These are phyloP conservation scores for Neuroterus valhalla DNA, from an alignment of 1,140 invertebrate genomes.

Conservation along the genomic window DNA sequence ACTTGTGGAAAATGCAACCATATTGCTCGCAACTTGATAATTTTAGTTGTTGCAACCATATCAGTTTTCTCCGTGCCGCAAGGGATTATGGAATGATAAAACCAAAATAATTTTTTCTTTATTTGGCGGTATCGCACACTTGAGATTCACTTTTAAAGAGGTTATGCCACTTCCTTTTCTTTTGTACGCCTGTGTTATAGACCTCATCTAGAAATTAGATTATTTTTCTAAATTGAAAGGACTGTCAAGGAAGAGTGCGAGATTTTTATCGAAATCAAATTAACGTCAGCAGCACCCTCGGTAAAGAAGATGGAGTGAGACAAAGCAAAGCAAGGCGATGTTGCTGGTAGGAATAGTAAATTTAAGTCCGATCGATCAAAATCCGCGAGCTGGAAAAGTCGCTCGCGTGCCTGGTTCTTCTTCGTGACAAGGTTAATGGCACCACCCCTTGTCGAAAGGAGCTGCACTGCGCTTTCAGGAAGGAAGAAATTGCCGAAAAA, in stretches of 20 bases:
- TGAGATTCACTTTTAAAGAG: background rate
- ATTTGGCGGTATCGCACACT: background rate
- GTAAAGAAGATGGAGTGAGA: conserved; percentile 3
- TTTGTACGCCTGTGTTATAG: background rate
- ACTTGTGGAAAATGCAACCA: no score
- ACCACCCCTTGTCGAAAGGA: background rate
- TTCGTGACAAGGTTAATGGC: conserved; percentile 14
- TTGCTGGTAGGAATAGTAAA: conserved; percentile 7
- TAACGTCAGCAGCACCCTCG: background rate
- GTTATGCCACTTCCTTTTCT: background rate
- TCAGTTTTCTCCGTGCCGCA: no score
- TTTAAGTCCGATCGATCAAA: conserved; percentile 13
- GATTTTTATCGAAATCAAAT: background rate
- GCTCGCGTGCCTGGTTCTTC: background rate
- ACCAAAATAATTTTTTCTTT: no score
- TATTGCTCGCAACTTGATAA: no score
- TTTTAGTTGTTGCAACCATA: no score
- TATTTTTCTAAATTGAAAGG: background rate
- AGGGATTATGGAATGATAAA: no score
- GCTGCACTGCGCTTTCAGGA: background rate
- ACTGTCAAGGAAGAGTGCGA: background rate
- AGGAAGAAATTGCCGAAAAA: conserved; percentile 15
- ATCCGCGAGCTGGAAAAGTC: background rate
- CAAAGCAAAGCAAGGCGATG: no score
- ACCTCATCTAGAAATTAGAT: background rate